These are phyloP conservation scores for Atta cephalotes DNA, from an alignment of 1,140 invertebrate species.

Conservation along the genomic window DNA sequence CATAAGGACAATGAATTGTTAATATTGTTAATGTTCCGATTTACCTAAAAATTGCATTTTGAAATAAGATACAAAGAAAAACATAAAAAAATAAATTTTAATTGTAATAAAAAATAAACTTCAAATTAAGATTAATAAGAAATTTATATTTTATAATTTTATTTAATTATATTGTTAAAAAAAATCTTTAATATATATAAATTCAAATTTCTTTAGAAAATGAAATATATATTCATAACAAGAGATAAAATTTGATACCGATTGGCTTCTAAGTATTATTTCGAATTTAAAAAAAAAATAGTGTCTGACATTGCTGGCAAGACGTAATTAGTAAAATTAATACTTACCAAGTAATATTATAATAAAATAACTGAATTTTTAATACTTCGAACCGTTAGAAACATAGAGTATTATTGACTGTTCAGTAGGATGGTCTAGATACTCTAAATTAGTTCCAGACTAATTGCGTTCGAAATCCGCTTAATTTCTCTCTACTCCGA, in stretches of 20 bases:
- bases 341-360: neutral
- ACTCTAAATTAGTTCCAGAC: slow-evolving; percentile 26
- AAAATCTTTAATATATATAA: neutral
- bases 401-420: slow-evolving; percentile 37
- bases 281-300: slow-evolving; percentile 6
- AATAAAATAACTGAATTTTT: slow-evolving; percentile 7
- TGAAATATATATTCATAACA: neutral
- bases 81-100: neutral
- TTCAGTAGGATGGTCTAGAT: neutral
- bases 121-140: neutral
- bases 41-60: neutral
- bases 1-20: neutral
- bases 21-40: neutral
- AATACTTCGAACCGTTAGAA: slow-evolving; percentile 16
- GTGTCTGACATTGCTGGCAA: neutral
- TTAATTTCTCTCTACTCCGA: slow-evolving; percentile 43
- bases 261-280: neutral
- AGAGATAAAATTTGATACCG: neutral
- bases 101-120: neutral
- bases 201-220: neutral
- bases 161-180: neutral
- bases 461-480: slow-evolving; percentile 60
- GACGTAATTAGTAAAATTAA: neutral
- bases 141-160: neutral
- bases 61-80: neutral